Evolutionary conservation across 2,888 invertebrate genomes (phyloP), one percentile per base, ranked within the genome.

Genomic region (Cylloceria caligata): DNA sequence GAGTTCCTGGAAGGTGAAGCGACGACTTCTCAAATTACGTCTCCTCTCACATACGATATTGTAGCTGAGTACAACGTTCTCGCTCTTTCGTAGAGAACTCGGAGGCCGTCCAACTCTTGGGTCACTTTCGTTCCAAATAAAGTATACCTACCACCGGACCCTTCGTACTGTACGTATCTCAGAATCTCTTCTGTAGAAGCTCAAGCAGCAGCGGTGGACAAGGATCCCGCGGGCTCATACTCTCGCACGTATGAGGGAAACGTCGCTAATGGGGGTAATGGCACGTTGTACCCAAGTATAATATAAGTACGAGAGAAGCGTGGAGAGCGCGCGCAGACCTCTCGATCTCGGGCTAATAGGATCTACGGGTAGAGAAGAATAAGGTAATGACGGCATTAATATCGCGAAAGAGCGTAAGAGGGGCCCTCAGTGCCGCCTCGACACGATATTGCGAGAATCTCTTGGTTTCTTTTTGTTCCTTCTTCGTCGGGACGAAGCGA

Each of bases 361-460:
- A 77, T 80, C 83, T 62, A 73, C 71, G 73, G 75, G 49, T 62
- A 85, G 84, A 86, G 86, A 86, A 86, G 80, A 87, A 79, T 84
- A 69, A 84, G 83, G 85, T 89, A 88, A 89, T 88, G 87, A 87
- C 83, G 85, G 87, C 84, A 87, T 87, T 88, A 88, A 89, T 81
- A 73, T 60, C 64, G 73, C 64, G 47, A 69, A 81, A 57, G 55
- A 68, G 36, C 60, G 47, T 57, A 67, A 62, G 47, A 79, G 65
- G 71, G 67, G 64, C 55, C 47, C 30, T 27, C 52, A 39, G 11
- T 42, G 64, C 19, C 68, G 64, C 55, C 34, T 34, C 71, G 52
- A 74, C 47, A 62, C 62, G 68, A 68, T 72, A 78, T 72, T 65
- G 57, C 76, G 42, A 49, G 65, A 75, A 55, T 76, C 62, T 74